Percentiles rank a stretch among this genome's conserved stretches.
phyloP scores from a whole-genome alignment of 2,888 invertebrate genomes.

The Amphipoea oculea region DNA sequence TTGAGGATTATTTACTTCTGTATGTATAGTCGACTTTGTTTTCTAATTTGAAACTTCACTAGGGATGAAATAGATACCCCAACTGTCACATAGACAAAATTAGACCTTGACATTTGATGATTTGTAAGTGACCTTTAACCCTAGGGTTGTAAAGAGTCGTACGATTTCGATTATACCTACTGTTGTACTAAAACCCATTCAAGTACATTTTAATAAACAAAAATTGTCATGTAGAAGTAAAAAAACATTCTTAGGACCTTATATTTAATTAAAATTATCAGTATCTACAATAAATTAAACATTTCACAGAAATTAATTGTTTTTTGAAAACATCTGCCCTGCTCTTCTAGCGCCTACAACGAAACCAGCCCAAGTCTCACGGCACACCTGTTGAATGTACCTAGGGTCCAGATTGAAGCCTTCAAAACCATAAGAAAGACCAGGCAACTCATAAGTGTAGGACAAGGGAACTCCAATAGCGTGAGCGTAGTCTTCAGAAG shows the following conservation, averaged over 20 bases:
- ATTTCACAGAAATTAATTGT: background rate
- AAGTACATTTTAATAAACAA: background rate
- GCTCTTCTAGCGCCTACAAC: constrained; percentile 84
- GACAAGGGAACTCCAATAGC: constrained; percentile 89
- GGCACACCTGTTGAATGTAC: constrained; percentile 89
- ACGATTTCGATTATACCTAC: background rate
- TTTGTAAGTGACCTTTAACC: background rate
- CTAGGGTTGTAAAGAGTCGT: background rate
- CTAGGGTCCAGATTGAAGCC: constrained; percentile 91
- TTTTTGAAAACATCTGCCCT: constrained; percentile 67
- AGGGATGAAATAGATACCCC: no score
- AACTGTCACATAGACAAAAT: background rate
- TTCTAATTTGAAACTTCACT: no score
- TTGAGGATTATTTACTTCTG: background rate
- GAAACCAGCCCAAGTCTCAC: constrained; percentile 91
- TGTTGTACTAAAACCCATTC: background rate
- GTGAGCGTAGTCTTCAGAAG: constrained; percentile 92
- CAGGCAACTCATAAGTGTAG: constrained; percentile 92
- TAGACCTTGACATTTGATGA: background rate
- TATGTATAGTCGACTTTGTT: background rate
- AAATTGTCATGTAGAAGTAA: background rate
- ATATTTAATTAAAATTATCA: constrained; percentile 34
- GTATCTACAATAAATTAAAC: background rate
- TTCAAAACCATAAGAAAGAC: constrained; percentile 78
- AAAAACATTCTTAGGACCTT: background rate